A percentile compares a stretch with the other conserved stretches of the same genome.
These are phyloP conservation scores for Pangasius macronema DNA, from an alignment of 2,797 vertebrate genomes.

Conservation along the genomic window DNA sequence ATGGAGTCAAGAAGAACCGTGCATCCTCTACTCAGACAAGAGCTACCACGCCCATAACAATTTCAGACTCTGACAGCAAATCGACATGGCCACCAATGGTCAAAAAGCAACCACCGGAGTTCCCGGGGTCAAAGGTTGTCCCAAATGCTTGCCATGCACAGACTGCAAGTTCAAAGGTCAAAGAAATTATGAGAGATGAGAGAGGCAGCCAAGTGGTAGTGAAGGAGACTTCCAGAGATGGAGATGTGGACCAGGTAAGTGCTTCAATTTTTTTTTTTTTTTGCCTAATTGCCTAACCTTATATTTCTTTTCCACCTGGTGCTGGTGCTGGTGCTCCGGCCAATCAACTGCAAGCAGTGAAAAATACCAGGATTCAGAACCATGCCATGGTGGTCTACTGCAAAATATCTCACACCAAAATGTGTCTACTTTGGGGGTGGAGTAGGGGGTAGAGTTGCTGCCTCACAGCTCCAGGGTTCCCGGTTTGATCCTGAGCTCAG, in stretches of 20 bases:
- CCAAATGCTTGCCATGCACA: background rate
- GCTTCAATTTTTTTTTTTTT: too few relatives aligned
- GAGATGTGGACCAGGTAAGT: slow-evolving; percentile 37
- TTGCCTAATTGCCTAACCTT: background rate
- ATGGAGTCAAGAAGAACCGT: slow-evolving; percentile 49
- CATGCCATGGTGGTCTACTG: background rate
- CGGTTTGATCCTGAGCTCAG: background rate
- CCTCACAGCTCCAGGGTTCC: background rate
- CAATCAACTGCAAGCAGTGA: background rate
- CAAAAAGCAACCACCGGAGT: background rate
- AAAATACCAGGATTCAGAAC: background rate
- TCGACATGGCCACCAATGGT: background rate
- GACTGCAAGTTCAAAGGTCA: background rate
- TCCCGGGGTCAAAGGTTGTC: background rate
- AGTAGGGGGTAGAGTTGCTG: background rate
- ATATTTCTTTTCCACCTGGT: background rate
- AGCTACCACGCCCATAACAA: slow-evolving; percentile 46
- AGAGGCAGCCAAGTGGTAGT: background rate
- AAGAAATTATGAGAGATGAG: slow-evolving; percentile 13
- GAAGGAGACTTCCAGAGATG: slow-evolving; percentile 7
- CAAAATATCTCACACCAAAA: background rate
- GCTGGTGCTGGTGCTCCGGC: background rate
- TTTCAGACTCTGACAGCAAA: slow-evolving; percentile 1
- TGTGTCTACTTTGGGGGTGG: background rate
- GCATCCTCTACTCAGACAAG: slow-evolving; percentile 55